A percentile compares a stretch with the other conserved stretches of the same genome.
These are phyloP conservation scores for Drosophila takahashii DNA, from an alignment of 1,140 invertebrate species.

Conservation along the genomic window DNA sequence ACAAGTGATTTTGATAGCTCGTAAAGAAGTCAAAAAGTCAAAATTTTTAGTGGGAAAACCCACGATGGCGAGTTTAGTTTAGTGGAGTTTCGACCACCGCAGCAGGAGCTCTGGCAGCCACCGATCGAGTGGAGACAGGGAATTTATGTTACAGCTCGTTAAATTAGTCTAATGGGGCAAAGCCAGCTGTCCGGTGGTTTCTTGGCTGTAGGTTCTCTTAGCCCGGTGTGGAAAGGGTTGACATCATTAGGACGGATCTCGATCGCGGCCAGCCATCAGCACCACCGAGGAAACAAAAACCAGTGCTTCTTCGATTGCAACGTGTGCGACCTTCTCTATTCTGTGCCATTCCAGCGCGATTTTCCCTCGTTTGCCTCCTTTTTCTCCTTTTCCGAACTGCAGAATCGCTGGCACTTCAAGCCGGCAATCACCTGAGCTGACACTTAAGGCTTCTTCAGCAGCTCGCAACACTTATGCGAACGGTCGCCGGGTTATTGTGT, in stretches of 20 bases:
- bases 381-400: constrained; percentile 2
- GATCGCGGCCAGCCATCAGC: constrained; percentile 11
- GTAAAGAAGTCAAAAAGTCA: constrained; percentile 78
- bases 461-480: constrained; percentile 78
- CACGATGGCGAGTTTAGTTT: constrained; percentile 28
- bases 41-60: constrained; percentile 60
- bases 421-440: constrained; percentile 75
- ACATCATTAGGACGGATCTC: constrained; percentile 61
- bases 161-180: constrained; percentile 77
- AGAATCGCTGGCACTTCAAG: constrained; percentile 32
- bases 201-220: background rate
- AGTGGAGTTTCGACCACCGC: constrained; percentile 54
- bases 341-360: constrained; percentile 8
- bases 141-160: constrained; percentile 81
- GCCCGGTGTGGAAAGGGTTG: constrained; percentile 36
- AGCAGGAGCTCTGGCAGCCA: constrained; percentile 59
- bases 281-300: background rate
- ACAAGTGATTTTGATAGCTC: constrained; percentile 82
- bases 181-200: constrained; percentile 51
- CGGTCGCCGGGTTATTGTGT: constrained; percentile 72
- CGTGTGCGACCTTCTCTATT: constrained; percentile 44
- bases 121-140: constrained; percentile 45
- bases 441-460: constrained; percentile 83
- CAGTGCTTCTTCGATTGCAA: constrained; percentile 24
- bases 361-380: constrained; percentile 11